phyloP scores from a whole-genome alignment of 1,140 invertebrate genomes.

The Aporrectodea caliginosa region DNA sequence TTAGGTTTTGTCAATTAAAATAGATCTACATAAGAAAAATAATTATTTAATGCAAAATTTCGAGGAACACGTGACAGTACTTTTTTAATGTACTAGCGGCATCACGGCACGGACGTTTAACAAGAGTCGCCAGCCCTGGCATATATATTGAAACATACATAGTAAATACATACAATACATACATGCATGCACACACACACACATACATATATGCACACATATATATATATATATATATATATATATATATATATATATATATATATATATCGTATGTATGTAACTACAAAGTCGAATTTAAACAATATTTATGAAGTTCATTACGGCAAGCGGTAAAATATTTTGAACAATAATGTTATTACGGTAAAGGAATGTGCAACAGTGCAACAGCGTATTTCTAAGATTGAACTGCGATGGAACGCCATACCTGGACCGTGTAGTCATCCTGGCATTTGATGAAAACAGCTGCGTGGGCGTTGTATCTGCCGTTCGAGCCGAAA shows the following conservation, averaged over 20 bases:
- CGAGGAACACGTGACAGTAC: too few relatives aligned
- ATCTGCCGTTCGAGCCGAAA: background rate
- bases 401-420: background rate
- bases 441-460: background rate
- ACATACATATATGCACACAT: background rate
- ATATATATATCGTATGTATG: background rate
- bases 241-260: background rate
- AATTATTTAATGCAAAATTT: too few relatives aligned
- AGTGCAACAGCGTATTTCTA: background rate
- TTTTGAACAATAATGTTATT: background rate
- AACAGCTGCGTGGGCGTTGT: conserved; percentile 8
- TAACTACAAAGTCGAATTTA: background rate
- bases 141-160: too few relatives aligned
- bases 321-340: background rate
- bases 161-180: too few relatives aligned
- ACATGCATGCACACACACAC: background rate
- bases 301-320: background rate
- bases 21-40: too few relatives aligned
- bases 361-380: background rate
- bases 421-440: background rate
- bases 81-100: too few relatives aligned
- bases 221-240: background rate
- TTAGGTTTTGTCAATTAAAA: too few relatives aligned
- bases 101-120: too few relatives aligned
- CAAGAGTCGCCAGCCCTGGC: too few relatives aligned